phyloP scores from a whole-genome alignment of 2,797 vertebrate genomes.

The Astyanax mexicanus region DNA sequence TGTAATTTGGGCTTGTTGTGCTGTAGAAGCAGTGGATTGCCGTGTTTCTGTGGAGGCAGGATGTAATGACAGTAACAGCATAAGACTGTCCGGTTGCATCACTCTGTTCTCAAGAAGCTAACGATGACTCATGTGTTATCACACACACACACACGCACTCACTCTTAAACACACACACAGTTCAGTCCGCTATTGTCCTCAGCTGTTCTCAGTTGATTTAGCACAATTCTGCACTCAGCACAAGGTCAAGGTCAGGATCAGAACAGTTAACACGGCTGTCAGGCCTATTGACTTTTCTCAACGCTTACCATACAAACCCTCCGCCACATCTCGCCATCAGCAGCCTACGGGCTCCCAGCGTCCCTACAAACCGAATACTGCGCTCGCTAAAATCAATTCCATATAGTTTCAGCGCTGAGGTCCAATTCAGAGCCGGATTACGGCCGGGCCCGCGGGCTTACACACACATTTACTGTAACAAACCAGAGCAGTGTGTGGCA shows the following conservation, averaged over 20 bases:
- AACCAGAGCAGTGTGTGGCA: neutral
- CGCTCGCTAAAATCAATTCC: slow-evolving; percentile 12
- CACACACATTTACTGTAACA: neutral
- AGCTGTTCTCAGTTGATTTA: neutral
- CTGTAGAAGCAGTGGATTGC: neutral
- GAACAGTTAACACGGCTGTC: neutral
- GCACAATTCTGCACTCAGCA: neutral
- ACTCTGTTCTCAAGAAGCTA: neutral
- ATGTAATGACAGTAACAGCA: slow-evolving; percentile 6
- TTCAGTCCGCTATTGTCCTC: neutral
- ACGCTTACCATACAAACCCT: slow-evolving; percentile 6
- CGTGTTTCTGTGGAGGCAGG: neutral
- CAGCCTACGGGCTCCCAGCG: neutral
- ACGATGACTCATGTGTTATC: neutral
- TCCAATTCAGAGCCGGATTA: neutral
- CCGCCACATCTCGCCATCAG: neutral
- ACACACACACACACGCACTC: slow-evolving; percentile 41
- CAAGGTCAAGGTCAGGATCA: neutral
- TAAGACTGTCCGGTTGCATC: slow-evolving; percentile 8
- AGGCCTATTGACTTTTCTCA: neutral
- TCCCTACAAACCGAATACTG: neutral
- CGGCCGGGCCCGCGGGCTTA: neutral
- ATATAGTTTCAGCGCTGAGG: neutral
- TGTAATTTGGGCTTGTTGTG: slow-evolving; percentile 1
- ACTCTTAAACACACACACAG: slow-evolving; percentile 6